phyloP scores from a whole-genome alignment of 1,140 invertebrate species.

The Meloidogyne hapla region DNA sequence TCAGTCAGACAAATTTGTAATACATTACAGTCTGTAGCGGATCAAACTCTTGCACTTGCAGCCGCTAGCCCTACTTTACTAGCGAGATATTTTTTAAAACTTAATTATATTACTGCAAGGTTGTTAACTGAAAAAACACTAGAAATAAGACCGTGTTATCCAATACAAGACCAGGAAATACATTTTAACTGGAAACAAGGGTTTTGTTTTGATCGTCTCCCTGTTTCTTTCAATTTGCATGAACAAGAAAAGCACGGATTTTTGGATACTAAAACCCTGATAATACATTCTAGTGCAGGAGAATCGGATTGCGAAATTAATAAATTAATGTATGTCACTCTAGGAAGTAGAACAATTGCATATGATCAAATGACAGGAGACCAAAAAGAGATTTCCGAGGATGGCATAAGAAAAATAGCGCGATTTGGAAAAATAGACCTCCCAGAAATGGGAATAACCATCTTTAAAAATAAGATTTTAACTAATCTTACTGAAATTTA shows the following conservation, averaged over 20 bases:
- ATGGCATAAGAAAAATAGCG: not conserved
- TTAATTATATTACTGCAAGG: not conserved
- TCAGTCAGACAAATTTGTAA: not conserved
- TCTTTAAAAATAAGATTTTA: slow-evolving; percentile 18
- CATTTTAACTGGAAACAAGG: slow-evolving; percentile 18
- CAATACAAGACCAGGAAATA: not conserved
- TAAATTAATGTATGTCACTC: not conserved
- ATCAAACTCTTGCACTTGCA: slow-evolving; percentile 9
- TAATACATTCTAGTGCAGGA: slow-evolving; percentile 7
- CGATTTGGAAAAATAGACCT: slow-evolving; percentile 10
- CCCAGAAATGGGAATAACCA: not conserved
- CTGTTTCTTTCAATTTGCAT: not conserved
- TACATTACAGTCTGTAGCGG: slow-evolving; percentile 1
- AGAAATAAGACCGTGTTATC: not conserved
- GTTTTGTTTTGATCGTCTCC: slow-evolving; percentile 7
- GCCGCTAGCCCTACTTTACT: slow-evolving; percentile 6
- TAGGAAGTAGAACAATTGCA: not conserved
- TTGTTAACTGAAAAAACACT: not conserved
- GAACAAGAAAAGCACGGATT: not conserved
- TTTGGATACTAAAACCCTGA: not conserved
- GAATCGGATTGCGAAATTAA: not conserved
- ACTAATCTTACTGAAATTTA: slow-evolving; percentile 14
- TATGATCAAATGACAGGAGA: not conserved
- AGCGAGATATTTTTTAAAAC: slow-evolving; percentile 10
- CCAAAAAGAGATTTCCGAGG: too few species aligned